These are phyloP conservation scores for Neodiprion fabricii DNA, from an alignment of 1,140 invertebrate species.

Conservation along the genomic window DNA sequence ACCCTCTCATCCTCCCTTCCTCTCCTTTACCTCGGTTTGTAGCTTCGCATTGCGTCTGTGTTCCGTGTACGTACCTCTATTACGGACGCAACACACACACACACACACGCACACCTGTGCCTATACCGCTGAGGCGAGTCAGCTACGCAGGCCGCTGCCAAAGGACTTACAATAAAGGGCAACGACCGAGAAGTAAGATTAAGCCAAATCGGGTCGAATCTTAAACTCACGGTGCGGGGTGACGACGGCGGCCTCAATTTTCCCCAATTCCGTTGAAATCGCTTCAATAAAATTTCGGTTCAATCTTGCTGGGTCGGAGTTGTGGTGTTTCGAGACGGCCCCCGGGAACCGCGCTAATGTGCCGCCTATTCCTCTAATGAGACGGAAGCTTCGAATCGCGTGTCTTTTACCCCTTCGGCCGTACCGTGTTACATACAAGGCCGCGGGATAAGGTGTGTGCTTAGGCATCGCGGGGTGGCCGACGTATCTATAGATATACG, in stretches of 20 bases:
- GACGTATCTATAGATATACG: too few species aligned
- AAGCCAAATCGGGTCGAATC: neutral
- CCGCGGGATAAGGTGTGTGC: too few species aligned
- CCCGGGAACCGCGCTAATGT: neutral
- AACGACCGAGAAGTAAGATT: constrained; percentile 3
- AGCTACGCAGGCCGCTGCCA: too few species aligned
- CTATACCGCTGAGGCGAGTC: too few species aligned
- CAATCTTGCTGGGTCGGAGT: neutral
- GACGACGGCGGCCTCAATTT: neutral
- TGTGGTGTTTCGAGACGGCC: neutral
- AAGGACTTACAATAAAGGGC: neutral
- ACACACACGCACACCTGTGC: too few species aligned
- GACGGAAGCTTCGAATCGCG: neutral
- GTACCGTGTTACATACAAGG: too few species aligned
- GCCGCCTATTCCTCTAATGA: neutral
- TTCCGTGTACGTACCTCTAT: too few species aligned
- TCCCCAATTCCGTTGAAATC: neutral
- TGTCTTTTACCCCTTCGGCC: neutral
- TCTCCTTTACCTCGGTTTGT: too few species aligned
- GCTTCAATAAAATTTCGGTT: neutral
- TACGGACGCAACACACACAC: too few species aligned
- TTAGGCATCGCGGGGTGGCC: neutral
- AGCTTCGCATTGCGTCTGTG: too few species aligned
- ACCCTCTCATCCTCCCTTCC: too few species aligned
- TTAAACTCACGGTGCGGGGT: neutral